phyloP scores from a whole-genome alignment of 1,140 invertebrate genomes.

The Lineus longissimus region DNA sequence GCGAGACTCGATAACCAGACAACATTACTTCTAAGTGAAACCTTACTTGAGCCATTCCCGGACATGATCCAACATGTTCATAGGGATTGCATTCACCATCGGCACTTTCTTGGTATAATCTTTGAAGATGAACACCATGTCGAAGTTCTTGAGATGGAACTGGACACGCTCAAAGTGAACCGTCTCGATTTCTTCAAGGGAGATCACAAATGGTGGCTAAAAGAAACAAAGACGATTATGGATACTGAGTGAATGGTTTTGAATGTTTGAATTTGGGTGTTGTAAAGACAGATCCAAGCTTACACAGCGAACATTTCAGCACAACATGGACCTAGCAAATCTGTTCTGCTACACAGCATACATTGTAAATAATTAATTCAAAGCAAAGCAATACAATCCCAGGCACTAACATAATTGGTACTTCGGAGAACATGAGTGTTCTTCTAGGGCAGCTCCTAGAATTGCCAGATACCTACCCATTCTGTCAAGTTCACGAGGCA shows the following conservation, averaged over 20 bases:
- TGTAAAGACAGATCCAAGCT: not conserved
- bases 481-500: constrained; percentile 96
- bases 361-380: too few species aligned
- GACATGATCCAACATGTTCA: constrained; percentile 97
- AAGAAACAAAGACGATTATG: too few species aligned
- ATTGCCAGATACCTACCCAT: constrained; percentile 65
- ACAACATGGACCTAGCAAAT: too few species aligned
- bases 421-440: too few species aligned
- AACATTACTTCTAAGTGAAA: not conserved
- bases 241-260: not conserved
- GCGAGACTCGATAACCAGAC: not conserved
- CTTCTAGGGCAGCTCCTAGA: not conserved
- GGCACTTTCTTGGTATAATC: constrained; percentile 91
- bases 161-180: constrained; percentile 99
- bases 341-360: too few species aligned
- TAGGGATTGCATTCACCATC: constrained; percentile 97
- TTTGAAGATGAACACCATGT: constrained; percentile 99
- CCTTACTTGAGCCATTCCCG: constrained; percentile 97
- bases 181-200: constrained; percentile 93
- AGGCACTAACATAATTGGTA: too few species aligned
- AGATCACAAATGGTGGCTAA: constrained; percentile 95
- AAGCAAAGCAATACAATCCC: too few species aligned
- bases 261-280: constrained; percentile 3
- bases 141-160: constrained; percentile 98
- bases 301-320: too few species aligned